Conservation (phyloP, 2,797 vertebrate species). For the Taenioides sp. region DNA sequence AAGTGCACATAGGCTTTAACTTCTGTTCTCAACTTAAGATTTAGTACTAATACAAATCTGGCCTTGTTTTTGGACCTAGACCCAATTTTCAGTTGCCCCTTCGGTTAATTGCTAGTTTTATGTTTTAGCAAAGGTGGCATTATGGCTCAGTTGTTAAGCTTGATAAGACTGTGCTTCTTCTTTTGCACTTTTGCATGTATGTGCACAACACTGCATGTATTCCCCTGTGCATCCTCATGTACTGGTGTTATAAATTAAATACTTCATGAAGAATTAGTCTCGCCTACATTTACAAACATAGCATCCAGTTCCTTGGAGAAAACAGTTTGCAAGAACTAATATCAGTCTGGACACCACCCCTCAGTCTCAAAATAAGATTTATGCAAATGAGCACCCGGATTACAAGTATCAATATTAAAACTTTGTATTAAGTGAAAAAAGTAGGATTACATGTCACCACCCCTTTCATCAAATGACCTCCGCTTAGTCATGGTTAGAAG, state of each 20-base stretch:
- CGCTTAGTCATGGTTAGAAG: slow-evolving; percentile 49
- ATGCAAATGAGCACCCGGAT: slow-evolving; percentile 14
- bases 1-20: not conserved
- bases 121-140: not conserved
- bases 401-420: not conserved
- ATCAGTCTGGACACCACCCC: slow-evolving; percentile 48
- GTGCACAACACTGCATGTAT: slow-evolving; percentile 8
- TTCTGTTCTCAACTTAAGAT: not conserved
- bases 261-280: slow-evolving; percentile 41
- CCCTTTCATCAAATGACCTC: slow-evolving; percentile 25
- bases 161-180: not conserved
- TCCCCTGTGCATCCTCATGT: not conserved
- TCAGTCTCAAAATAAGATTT: slow-evolving; percentile 33
- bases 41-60: not conserved
- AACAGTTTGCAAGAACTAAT: slow-evolving; percentile 20
- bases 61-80: not conserved
- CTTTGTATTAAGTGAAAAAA: not conserved
- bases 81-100: too few relatives aligned
- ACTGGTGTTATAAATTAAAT: slow-evolving; percentile 28
- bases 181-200: slow-evolving; percentile 4
- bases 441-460: too few relatives aligned
- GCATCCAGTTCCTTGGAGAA: slow-evolving; percentile 34
- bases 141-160: not conserved
- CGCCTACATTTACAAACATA: slow-evolving; percentile 24
- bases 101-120: not conserved